These are phyloP conservation scores for Patagioenas fasciata DNA, from an alignment of 2,113 vertebrate genomes.

Conservation along the genomic window DNA sequence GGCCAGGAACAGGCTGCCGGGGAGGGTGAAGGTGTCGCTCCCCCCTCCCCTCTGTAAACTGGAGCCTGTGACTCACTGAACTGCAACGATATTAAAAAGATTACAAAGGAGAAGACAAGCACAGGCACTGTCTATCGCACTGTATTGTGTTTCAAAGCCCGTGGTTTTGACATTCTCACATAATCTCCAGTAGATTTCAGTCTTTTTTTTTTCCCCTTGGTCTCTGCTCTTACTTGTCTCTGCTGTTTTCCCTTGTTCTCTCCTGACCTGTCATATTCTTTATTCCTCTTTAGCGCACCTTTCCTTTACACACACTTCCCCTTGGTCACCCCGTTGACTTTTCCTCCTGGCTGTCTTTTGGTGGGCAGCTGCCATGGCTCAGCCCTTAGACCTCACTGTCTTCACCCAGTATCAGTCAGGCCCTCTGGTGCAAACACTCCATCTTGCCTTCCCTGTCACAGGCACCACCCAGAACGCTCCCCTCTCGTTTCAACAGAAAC, in stretches of 20 bases:
- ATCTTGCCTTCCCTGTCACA: not conserved
- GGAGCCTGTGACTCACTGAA: not conserved
- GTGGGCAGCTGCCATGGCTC: not conserved
- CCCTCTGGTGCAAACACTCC: not conserved
- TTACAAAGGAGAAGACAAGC: not conserved
- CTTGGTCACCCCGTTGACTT: not conserved
- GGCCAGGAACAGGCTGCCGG: rapidly evolving
- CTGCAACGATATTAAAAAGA: not conserved
- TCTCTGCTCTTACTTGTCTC: not conserved
- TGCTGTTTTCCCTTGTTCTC: not conserved
- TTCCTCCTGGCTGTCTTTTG: not conserved
- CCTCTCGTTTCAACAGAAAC: not conserved
- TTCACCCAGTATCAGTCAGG: rapidly evolving
- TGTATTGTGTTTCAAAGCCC: not conserved
- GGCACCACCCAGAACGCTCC: not conserved
- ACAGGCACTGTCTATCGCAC: not conserved
- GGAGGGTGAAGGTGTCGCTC: not conserved
- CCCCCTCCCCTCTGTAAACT: not conserved
- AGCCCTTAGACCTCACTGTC: not conserved
- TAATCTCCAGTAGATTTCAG: not conserved
- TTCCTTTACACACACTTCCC: not conserved
- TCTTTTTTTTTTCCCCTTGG: not conserved
- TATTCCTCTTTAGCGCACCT: not conserved
- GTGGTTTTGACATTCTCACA: not conserved
- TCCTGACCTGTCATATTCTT: not conserved